A percentile compares a stretch with the other conserved stretches of the same genome.
These are phyloP conservation scores for Hydrocynus forskahlii DNA, from an alignment of 2,797 vertebrate species.

Conservation along the genomic window DNA sequence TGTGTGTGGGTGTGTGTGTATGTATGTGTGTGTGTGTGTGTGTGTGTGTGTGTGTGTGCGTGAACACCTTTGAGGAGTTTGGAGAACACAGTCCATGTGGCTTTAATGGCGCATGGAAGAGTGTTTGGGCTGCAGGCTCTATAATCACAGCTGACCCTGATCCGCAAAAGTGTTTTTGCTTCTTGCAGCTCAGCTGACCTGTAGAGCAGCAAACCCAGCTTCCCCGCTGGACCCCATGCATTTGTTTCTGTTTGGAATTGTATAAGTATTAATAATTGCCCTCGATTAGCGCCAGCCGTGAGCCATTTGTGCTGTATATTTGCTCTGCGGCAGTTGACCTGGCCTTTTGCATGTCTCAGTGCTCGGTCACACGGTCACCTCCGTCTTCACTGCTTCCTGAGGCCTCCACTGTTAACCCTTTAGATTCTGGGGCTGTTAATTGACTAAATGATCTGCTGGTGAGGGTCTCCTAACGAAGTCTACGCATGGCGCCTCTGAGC, in stretches of 20 bases:
- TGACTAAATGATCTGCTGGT: slow-evolving; percentile 41
- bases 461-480: slow-evolving; percentile 38
- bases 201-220: slow-evolving; percentile 45
- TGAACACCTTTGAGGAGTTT: slow-evolving; percentile 50
- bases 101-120: slow-evolving; percentile 54
- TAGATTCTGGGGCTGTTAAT: slow-evolving; percentile 44
- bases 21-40: slow-evolving; percentile 44
- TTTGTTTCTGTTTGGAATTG: slow-evolving; percentile 55
- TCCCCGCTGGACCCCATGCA: slow-evolving; percentile 42
- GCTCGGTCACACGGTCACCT: slow-evolving; percentile 28
- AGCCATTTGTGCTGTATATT: slow-evolving; percentile 51
- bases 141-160: slow-evolving; percentile 58
- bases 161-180: slow-evolving; percentile 54
- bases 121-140: slow-evolving; percentile 38
- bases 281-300: slow-evolving; percentile 55
- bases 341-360: slow-evolving; percentile 32
- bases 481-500: slow-evolving; percentile 47
- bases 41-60: slow-evolving; percentile 48
- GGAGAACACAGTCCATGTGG: slow-evolving; percentile 54
- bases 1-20: slow-evolving; percentile 43
- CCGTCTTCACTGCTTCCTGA: slow-evolving; percentile 51
- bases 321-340: background rate
- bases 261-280: slow-evolving; percentile 56
- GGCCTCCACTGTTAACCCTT: slow-evolving; percentile 54
- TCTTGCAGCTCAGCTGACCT: slow-evolving; percentile 45